A percentile compares a stretch with the other conserved stretches of the same genome.
These are phyloP conservation scores for Grallaria varia DNA, from an alignment of 2,113 vertebrate species.

Conservation along the genomic window DNA sequence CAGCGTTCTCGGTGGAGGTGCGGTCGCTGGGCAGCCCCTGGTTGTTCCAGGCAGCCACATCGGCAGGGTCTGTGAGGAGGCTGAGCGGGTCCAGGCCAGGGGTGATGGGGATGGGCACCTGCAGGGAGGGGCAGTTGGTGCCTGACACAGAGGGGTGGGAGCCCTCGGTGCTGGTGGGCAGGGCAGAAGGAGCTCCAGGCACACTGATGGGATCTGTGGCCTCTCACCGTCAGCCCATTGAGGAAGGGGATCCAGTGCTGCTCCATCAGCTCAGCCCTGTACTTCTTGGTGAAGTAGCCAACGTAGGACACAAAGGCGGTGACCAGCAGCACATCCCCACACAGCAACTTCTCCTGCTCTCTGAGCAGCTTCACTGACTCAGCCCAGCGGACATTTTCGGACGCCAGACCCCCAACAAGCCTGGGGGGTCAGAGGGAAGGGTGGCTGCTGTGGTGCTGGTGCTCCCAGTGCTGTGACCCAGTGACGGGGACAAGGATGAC, in stretches of 20 bases:
- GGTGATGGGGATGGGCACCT: slow-evolving; percentile 78
- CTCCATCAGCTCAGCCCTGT: slow-evolving; percentile 73
- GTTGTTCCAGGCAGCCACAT: slow-evolving; percentile 77
- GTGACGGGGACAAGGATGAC: rapidly evolving
- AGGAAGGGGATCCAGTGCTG: slow-evolving; percentile 76
- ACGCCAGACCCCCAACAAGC: slow-evolving; percentile 73
- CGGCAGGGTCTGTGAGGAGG: slow-evolving; percentile 69
- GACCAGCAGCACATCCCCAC: slow-evolving; percentile 73
- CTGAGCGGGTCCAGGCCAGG: slow-evolving; percentile 71
- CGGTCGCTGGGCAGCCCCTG: slow-evolving; percentile 80
- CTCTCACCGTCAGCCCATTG: slow-evolving; percentile 17
- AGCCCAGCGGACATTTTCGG: slow-evolving; percentile 77
- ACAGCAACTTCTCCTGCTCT: slow-evolving; percentile 65
- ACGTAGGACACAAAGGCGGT: slow-evolving; percentile 77
- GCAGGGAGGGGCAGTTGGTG: rapidly evolving
- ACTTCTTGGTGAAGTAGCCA: slow-evolving; percentile 82
- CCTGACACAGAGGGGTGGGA: rapidly evolving
- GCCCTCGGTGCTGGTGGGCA: rapidly evolving
- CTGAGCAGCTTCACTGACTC: slow-evolving; percentile 66
- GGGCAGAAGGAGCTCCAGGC: rapidly evolving
- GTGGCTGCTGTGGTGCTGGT: not conserved
- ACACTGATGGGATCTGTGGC: rapidly evolving
- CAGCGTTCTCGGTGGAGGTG: slow-evolving; percentile 73
- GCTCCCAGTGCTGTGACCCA: not conserved
- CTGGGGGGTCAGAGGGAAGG: not conserved